Evolutionary conservation across 2,113 vertebrate genomes (phyloP).

Genomic region (Labrus mixtus): DNA sequence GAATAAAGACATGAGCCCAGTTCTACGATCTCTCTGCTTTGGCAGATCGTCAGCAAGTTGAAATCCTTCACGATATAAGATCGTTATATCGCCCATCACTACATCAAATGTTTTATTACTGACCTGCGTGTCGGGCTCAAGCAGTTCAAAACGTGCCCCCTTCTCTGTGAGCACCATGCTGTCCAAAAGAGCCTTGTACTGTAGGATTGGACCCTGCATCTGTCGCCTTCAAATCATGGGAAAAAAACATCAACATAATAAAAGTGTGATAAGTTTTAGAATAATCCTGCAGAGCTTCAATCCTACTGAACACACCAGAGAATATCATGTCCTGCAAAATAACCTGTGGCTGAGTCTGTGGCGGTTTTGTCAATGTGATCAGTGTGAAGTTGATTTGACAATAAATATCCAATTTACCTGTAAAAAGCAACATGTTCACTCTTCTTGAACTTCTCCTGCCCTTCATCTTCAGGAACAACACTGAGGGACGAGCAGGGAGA

Average conservation of each 20-base stretch:
- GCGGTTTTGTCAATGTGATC: neutral
- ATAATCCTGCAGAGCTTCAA: too few species aligned
- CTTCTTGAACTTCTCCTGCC: constrained; percentile 74
- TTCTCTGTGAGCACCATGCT: constrained; percentile 83
- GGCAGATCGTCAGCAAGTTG: too few species aligned
- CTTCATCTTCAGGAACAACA: constrained; percentile 63
- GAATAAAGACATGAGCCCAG: too few species aligned
- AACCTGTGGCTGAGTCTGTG: too few species aligned
- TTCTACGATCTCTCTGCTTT: too few species aligned
- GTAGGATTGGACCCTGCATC: constrained; percentile 78
- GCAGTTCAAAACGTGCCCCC: constrained; percentile 84
- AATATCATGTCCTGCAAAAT: neutral
- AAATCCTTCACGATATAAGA: too few species aligned
- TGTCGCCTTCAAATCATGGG: constrained; percentile 82
- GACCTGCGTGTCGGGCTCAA: constrained; percentile 74
- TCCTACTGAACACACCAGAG: neutral
- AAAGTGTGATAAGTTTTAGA: neutral
- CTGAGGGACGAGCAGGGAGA: constrained; percentile 33
- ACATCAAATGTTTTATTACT: too few species aligned
- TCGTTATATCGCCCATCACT: too few species aligned
- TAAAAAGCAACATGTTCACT: constrained; percentile 80
- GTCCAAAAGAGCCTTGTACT: constrained; percentile 84
- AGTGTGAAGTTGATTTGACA: neutral
- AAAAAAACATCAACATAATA: neutral
- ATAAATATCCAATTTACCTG: constrained; percentile 62